phyloP scores from a whole-genome alignment of 2,113 vertebrate genomes.

The Erythrocebus patas region DNA sequence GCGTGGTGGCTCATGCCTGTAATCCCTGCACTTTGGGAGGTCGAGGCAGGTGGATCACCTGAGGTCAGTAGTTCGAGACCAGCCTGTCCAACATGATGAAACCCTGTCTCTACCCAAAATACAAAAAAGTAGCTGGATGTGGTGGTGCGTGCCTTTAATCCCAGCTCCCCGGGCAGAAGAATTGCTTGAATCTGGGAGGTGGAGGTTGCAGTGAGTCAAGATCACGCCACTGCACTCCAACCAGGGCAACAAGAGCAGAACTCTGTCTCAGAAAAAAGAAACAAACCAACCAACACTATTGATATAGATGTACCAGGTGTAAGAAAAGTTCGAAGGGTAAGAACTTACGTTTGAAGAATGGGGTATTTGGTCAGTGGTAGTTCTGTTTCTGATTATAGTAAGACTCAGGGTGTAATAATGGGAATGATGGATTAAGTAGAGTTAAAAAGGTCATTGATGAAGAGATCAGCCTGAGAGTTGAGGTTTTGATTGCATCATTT shows the following conservation, averaged over 20 bases:
- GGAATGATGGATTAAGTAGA: background rate
- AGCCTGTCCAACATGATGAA: background rate
- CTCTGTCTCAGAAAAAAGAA: background rate
- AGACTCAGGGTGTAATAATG: background rate
- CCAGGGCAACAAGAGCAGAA: background rate
- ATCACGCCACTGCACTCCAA: background rate
- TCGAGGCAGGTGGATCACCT: background rate
- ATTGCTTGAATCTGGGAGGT: background rate
- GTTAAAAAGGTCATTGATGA: background rate
- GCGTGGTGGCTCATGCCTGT: too few relatives aligned
- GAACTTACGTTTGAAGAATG: background rate
- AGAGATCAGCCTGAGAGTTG: background rate
- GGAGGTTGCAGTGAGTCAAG: background rate
- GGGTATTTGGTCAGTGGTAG: background rate
- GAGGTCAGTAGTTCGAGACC: background rate
- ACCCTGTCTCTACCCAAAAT: background rate
- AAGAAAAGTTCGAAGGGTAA: background rate
- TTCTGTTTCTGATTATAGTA: slow-evolving; percentile 3
- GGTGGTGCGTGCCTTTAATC: background rate
- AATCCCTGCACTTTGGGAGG: background rate
- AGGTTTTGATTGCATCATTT: background rate
- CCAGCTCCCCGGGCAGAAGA: background rate
- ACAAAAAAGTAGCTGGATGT: background rate
- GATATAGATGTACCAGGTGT: background rate
- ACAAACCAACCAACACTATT: background rate